Conservation (phyloP, 2,797 vertebrate genomes). For the Peromyscus eremicus region DNA sequence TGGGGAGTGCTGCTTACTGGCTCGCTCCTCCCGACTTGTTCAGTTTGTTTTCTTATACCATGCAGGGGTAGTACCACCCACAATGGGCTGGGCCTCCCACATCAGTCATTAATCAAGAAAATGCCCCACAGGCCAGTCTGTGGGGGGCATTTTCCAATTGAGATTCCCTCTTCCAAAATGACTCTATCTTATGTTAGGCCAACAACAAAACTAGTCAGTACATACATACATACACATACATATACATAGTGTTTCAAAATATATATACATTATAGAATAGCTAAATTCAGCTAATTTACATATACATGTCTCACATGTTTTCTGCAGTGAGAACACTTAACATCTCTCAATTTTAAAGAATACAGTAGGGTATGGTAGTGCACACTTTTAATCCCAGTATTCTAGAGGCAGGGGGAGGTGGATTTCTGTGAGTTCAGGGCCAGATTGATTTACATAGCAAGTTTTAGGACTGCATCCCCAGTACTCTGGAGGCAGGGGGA, state of each 20-base stretch:
- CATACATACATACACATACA: not conserved
- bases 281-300: slow-evolving; percentile 8
- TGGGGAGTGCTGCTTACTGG: not conserved
- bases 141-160: not conserved
- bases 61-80: not conserved
- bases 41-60: no score
- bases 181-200: not conserved
- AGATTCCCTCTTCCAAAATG: not conserved
- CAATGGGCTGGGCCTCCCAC: not conserved
- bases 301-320: not conserved
- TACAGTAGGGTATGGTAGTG: not conserved
- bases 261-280: not conserved
- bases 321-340: not conserved
- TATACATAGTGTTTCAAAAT: not conserved
- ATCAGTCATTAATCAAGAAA: not conserved
- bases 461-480: no score
- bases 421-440: not conserved
- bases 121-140: not conserved
- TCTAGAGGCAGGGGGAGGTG: not conserved
- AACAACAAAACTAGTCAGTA: not conserved
- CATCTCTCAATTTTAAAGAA: slow-evolving; percentile 3
- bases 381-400: not conserved
- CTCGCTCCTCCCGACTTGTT: not conserved
- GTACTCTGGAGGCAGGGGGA: not conserved
- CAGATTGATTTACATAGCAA: not conserved